Base-by-base conservation (phyloP, 2,888 invertebrate genomes). In the Drosophila quinaria region DNA sequence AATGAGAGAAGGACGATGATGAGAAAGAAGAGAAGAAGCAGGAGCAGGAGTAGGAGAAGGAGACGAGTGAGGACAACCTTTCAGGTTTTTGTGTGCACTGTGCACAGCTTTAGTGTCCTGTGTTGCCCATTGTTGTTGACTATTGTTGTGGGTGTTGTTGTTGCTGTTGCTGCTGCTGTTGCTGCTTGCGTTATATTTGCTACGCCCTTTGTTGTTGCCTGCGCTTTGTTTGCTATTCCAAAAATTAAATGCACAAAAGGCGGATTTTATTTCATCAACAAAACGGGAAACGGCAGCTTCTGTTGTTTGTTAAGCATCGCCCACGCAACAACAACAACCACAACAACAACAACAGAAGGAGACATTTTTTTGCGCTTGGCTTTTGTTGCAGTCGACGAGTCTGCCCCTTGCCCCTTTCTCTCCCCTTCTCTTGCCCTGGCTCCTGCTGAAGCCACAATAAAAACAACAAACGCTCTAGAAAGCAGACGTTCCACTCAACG, bases 171-270 rank as follows among this genome's bases (percentile, higher is more conserved):
- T 67, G 67, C 47, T 78, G 70, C 44, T 71, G 63, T 37, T 70
- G 67, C 70, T 61, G 74, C 63, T 75, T 70, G 80, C 82, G 86
- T 87, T 88, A 82, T 78, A 84, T 85, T 82, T 72, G 75, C 68
- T 72, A 88, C 84, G 84, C 84, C 84, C 87, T 85, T 85, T 85
- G 79, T 88, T 85, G 89, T 70, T 87, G 87, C 84, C 85, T 80
- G 78, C 78, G 89, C 85, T 80, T 86, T 89, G 85, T 89, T 87
- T 82, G 83, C 25, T 65, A 82, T 89, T 88, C 86, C 75, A 81
- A 89, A 81, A 89, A 90, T 89, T 87, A 87, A 89, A 90, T 90
- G 86, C 88, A 89, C 90, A 90, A 89, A 89, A 89, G 89, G 81
- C 81, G 89, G 86, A 87, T 87, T 87, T 89, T 82, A 86, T 86